These are phyloP conservation scores for Matsumurasca onukii DNA, from an alignment of 1,140 invertebrate species.

Conservation along the genomic window DNA sequence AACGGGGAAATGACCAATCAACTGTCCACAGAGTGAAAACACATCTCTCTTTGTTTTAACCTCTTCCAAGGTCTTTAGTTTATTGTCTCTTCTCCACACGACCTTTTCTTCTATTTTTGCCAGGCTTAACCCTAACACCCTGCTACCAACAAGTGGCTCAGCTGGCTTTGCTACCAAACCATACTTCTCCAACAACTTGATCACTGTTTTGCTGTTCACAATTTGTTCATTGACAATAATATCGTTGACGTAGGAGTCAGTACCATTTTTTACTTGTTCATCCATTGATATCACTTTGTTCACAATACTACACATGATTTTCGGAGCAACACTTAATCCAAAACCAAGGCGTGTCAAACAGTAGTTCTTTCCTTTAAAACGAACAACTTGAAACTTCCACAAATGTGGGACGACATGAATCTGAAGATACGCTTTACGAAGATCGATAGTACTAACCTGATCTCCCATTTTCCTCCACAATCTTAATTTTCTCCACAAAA, in stretches of 20 bases:
- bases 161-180: background rate
- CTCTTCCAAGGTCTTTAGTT: background rate
- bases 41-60: constrained; percentile 1
- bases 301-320: constrained; percentile 6
- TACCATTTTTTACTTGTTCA: background rate
- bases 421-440: constrained; percentile 4
- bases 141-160: background rate
- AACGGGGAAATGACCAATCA: no score
- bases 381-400: constrained; percentile 24
- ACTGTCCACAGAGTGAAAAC: no score
- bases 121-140: background rate
- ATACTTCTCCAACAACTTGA: background rate
- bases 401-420: constrained; percentile 13
- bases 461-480: background rate
- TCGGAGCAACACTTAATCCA: constrained; percentile 13
- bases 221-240: constrained; percentile 1
- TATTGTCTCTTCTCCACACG: constrained; percentile 21
- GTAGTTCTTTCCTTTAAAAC: constrained; percentile 11
- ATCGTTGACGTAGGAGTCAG: constrained; percentile 4
- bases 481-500: background rate
- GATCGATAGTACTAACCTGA: background rate
- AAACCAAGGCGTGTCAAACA: constrained; percentile 21
- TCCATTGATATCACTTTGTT: background rate
- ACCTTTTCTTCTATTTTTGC: background rate
- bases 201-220: background rate